A percentile compares a stretch with the other conserved stretches of the same genome.
Conservation (phyloP, 2,113 vertebrate genomes). For the Symphodus melops region DNA sequence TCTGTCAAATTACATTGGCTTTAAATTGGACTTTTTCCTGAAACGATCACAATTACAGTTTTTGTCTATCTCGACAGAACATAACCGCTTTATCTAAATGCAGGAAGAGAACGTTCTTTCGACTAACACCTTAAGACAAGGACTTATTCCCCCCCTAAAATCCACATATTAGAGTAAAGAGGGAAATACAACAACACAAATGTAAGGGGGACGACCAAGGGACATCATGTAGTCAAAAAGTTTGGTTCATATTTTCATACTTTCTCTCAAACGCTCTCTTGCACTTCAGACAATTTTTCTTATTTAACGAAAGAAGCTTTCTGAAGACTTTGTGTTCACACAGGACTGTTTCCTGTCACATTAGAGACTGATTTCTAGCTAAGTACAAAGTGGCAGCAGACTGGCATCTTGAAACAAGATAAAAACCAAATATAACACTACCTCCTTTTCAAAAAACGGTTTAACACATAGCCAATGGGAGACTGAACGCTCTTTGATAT, state of each 20-base stretch:
- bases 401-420: slow-evolving; percentile 75
- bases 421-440: slow-evolving; percentile 87
- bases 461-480: slow-evolving; percentile 78
- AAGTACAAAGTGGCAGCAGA: slow-evolving; percentile 75
- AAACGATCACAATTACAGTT: slow-evolving; percentile 27
- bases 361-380: slow-evolving; percentile 69
- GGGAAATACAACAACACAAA: slow-evolving; percentile 57
- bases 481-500: slow-evolving; percentile 68
- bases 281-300: slow-evolving; percentile 74
- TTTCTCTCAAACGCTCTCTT: slow-evolving; percentile 63
- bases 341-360: slow-evolving; percentile 65
- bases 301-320: slow-evolving; percentile 70
- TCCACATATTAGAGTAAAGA: slow-evolving; percentile 47
- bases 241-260: slow-evolving; percentile 61
- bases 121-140: slow-evolving; percentile 39
- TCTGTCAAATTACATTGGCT: slow-evolving; percentile 3
- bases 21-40: slow-evolving; percentile 29
- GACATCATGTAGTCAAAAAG: slow-evolving; percentile 48
- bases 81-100: slow-evolving; percentile 27
- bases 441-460: slow-evolving; percentile 84
- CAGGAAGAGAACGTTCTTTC: slow-evolving; percentile 37
- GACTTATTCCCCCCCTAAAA: slow-evolving; percentile 58
- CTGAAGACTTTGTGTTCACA: slow-evolving; percentile 65
- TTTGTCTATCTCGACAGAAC: slow-evolving; percentile 33
- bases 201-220: slow-evolving; percentile 61